Percentiles rank a stretch among this genome's conserved stretches.
phyloP scores from a whole-genome alignment of 2,888 invertebrate genomes.

The Periphyllus acericola region DNA sequence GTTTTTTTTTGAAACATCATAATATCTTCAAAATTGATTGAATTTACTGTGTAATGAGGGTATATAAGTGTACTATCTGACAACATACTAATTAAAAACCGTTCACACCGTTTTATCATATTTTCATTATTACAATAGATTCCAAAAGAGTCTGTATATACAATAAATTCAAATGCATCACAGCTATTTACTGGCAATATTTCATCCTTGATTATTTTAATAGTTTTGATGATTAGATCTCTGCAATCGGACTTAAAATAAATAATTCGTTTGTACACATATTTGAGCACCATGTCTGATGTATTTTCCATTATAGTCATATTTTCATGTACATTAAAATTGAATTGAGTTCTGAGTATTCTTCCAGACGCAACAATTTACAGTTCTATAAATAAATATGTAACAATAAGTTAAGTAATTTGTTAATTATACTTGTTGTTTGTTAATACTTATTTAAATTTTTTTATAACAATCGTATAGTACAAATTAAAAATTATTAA shows the following conservation, averaged over 20 bases:
- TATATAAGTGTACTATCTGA: constrained; percentile 31
- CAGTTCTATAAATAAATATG: constrained; percentile 54
- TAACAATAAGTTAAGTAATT: constrained; percentile 22
- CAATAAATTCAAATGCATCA: constrained; percentile 34
- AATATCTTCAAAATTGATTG: constrained; percentile 50
- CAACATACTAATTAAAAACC: constrained; percentile 30
- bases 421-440: too few relatives aligned
- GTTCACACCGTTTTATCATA: constrained; percentile 38
- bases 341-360: constrained; percentile 13
- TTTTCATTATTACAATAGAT: constrained; percentile 44
- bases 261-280: constrained; percentile 52
- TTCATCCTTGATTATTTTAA: constrained; percentile 33
- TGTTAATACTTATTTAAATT: neutral
- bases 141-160: constrained; percentile 28
- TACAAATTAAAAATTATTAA: neutral
- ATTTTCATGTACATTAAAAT: constrained; percentile 28
- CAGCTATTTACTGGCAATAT: constrained; percentile 14
- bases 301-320: constrained; percentile 44
- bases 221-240: constrained; percentile 28
- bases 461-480: neutral
- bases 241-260: constrained; percentile 29
- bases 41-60: constrained; percentile 27
- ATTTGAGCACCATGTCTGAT: neutral
- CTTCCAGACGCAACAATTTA: constrained; percentile 44
- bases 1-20: constrained; percentile 32